A percentile compares a stretch with the other conserved stretches of the same genome.
Conservation (phyloP, 2,888 invertebrate genomes). For the Drosophila fulvimacula region DNA sequence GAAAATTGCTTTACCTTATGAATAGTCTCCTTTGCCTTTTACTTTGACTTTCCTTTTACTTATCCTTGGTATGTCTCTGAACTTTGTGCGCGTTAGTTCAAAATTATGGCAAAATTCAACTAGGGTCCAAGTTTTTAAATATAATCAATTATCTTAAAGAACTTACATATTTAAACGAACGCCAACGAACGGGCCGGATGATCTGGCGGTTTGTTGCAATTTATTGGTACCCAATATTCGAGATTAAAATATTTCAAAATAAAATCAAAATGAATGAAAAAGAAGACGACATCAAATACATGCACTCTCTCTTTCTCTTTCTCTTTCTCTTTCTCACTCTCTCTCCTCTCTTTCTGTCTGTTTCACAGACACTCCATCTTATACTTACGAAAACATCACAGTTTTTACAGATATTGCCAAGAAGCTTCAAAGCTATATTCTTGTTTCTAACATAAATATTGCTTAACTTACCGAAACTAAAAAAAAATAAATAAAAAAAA, state of each 20-base stretch:
- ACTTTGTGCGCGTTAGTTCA: slow-evolving; percentile 56
- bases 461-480: slow-evolving; percentile 55
- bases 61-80: slow-evolving; percentile 64
- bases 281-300: slow-evolving; percentile 18
- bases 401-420: slow-evolving; percentile 49
- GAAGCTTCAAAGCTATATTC: slow-evolving; percentile 42
- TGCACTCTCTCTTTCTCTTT: slow-evolving; percentile 21
- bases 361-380: slow-evolving; percentile 36
- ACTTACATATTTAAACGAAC: slow-evolving; percentile 41
- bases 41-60: slow-evolving; percentile 40
- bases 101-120: slow-evolving; percentile 75
- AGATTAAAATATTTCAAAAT: slow-evolving; percentile 30
- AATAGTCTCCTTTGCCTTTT: slow-evolving; percentile 45
- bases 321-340: neutral
- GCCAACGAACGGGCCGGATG: slow-evolving; percentile 35
- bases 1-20: slow-evolving; percentile 37
- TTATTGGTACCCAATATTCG: slow-evolving; percentile 65
- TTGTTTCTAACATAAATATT: slow-evolving; percentile 48
- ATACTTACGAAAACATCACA: slow-evolving; percentile 27
- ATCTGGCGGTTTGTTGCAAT: slow-evolving; percentile 50
- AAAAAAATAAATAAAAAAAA: neutral
- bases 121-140: slow-evolving; percentile 82
- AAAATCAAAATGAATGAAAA: slow-evolving; percentile 20
- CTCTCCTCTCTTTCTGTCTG: slow-evolving; percentile 10
- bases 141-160: slow-evolving; percentile 60